A percentile compares a stretch with the other conserved stretches of the same genome.
Evolutionary conservation across 1,140 invertebrate genomes (phyloP).

Genomic region (Lysiphlebus fabarum): DNA sequence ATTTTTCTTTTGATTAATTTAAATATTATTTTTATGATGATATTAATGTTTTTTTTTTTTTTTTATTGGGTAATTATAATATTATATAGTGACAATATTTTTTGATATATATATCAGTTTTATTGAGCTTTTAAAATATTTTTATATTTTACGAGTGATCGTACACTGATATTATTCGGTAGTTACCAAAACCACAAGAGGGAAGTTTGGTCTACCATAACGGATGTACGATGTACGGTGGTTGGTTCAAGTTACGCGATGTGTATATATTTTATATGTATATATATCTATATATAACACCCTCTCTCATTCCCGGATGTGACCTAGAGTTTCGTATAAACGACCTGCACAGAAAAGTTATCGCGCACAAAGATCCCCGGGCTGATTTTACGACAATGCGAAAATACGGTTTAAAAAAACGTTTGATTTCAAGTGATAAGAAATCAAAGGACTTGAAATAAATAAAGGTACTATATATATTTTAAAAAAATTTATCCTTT

Average conservation of each 20-base stretch:
- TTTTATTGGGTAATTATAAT: too few relatives aligned
- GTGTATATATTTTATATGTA: not conserved
- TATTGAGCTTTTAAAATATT: too few relatives aligned
- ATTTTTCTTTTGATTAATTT: too few relatives aligned
- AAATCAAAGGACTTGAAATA: too few relatives aligned
- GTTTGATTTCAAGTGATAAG: constrained; percentile 6
- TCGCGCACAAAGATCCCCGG: not conserved
- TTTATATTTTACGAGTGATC: constrained; percentile 12
- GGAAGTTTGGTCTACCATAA: constrained; percentile 32
- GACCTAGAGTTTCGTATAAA: constrained; percentile 3
- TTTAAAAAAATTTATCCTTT: too few relatives aligned
- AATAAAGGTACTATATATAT: too few relatives aligned
- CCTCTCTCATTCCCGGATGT: constrained; percentile 17
- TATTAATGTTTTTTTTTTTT: too few relatives aligned
- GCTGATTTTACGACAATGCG: not conserved
- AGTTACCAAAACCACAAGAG: constrained; percentile 27
- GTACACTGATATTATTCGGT: constrained; percentile 21
- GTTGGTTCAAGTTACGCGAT: constrained; percentile 27
- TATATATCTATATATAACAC: not conserved
- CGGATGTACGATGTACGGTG: constrained; percentile 26
- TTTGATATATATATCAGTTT: too few relatives aligned
- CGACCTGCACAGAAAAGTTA: not conserved
- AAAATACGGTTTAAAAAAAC: constrained; percentile 16
- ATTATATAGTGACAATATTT: too few relatives aligned
- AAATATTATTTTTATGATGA: too few relatives aligned